Evolutionary conservation across 2,113 vertebrate species (phyloP).

Genomic region (Triplophysa siluroides): DNA sequence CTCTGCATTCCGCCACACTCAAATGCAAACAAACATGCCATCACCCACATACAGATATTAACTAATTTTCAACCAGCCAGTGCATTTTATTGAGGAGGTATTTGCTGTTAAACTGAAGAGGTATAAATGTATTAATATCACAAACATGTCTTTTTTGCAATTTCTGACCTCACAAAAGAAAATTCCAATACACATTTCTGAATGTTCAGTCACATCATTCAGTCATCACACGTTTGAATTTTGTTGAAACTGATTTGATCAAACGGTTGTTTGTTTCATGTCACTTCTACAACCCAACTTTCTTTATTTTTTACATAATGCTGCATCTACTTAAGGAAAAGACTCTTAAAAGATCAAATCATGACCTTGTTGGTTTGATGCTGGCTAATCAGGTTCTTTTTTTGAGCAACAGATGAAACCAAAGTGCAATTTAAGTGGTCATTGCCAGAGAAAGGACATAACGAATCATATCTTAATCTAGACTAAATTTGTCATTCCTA

Average conservation of each 20-base stretch:
- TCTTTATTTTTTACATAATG: neutral
- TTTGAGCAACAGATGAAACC: neutral
- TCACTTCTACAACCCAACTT: no score
- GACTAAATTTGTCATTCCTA: neutral
- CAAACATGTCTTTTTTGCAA: no score
- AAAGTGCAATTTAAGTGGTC: slow-evolving; percentile 2
- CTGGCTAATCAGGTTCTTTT: neutral
- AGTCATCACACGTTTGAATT: no score
- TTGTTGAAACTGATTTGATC: no score
- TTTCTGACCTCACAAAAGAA: no score
- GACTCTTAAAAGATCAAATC: neutral
- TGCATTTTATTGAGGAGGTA: no score
- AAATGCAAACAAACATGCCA: neutral
- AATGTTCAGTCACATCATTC: no score
- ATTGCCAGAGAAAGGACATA: slow-evolving; percentile 6
- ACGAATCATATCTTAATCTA: slow-evolving; percentile 22
- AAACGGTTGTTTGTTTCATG: no score
- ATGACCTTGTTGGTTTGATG: neutral
- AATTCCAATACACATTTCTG: no score
- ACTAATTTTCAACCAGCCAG: no score
- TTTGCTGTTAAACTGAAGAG: no score
- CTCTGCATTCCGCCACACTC: neutral
- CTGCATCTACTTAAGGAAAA: neutral
- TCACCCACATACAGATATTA: neutral
- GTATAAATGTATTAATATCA: no score